A percentile compares a stretch with the other conserved stretches of the same genome.
phyloP scores from a whole-genome alignment of 2,888 invertebrate genomes.

The Ernsta delagoae region DNA sequence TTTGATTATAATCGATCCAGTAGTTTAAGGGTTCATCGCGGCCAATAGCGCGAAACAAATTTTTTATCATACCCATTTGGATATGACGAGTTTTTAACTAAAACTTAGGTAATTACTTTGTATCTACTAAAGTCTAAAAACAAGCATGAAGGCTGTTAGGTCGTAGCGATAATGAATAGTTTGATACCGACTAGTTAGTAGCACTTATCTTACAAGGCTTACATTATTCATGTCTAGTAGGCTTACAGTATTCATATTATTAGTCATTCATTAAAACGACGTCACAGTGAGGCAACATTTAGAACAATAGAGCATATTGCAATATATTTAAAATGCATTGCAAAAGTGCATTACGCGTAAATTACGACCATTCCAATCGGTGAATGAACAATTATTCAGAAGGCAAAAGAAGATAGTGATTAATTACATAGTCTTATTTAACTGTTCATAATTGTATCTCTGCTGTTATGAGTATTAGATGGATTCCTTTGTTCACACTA shows the following conservation, averaged over 20 bases:
- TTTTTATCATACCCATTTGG: too few species aligned
- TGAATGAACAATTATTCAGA: not conserved
- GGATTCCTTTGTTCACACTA: not conserved
- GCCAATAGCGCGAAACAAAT: too few species aligned
- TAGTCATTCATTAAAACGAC: not conserved
- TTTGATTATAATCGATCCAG: too few species aligned
- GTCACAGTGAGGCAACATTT: not conserved
- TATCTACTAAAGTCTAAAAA: not conserved
- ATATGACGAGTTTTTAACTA: too few species aligned
- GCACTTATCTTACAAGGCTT: not conserved
- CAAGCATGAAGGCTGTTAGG: not conserved
- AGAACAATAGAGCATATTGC: constrained; percentile 24
- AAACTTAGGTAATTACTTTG: too few species aligned
- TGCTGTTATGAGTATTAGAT: not conserved
- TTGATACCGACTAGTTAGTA: not conserved
- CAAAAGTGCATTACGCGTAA: constrained; percentile 7
- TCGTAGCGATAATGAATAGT: constrained; percentile 1
- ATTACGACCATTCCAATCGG: not conserved
- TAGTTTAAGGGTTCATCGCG: too few species aligned
- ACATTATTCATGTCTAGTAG: too few species aligned
- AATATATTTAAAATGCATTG: not conserved
- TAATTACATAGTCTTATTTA: constrained; percentile 4
- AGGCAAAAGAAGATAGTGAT: constrained; percentile 4
- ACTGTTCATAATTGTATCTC: not conserved
- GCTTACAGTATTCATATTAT: not conserved